Base-by-base conservation (phyloP, 2,888 invertebrate species). In the Pachymerium ferrugineum region DNA sequence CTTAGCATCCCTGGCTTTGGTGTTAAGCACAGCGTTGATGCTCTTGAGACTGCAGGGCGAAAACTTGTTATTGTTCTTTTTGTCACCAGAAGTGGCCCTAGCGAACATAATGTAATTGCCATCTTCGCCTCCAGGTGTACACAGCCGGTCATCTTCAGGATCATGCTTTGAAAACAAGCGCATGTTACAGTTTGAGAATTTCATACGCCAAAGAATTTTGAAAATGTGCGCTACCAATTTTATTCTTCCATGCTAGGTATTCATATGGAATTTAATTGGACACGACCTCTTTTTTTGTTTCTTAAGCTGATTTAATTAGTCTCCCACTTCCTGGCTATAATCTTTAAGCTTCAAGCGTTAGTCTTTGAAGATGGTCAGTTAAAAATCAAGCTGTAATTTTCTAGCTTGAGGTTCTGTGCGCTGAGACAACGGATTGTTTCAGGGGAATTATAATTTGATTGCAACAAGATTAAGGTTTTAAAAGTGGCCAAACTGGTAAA, bases 51-150 rank as follows among this genome's bases (percentile, higher is more conserved):
- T 96, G 84, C 98, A 98, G 0, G 92, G 91, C 0, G 95, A 96
- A 85, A 99, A 99, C 81, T 93, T 91, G 85, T 97, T 97, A 85
- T 99, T 99, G 86, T 99, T 98, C 83, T 90, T 91, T 81, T 96
- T 92, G 84, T 98, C 97, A 54, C 99, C 98, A 79, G 96, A 96
- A 73, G 98, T 99, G 35, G 98, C 98, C 77, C 97, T 89, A 25
- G 97, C 96, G 84, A 97, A 99, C 99, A 99, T 99, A 81, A 99
- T 98, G 85, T 91, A 99, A 86, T 99, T 99, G 62, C 99, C 99
- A 82, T 94, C 94, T 81, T 94, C 93, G 19, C 92, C 96, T 74
- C 95, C 96, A 3, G 97, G 97, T 0, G 96, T 94, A 84, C 91
- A 97, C 80, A 89, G 89, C 79, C 67, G 84, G 80, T 83, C 84